These are phyloP conservation scores for Sipha maydis DNA, from an alignment of 2,888 invertebrate genomes.

Conservation along the genomic window DNA sequence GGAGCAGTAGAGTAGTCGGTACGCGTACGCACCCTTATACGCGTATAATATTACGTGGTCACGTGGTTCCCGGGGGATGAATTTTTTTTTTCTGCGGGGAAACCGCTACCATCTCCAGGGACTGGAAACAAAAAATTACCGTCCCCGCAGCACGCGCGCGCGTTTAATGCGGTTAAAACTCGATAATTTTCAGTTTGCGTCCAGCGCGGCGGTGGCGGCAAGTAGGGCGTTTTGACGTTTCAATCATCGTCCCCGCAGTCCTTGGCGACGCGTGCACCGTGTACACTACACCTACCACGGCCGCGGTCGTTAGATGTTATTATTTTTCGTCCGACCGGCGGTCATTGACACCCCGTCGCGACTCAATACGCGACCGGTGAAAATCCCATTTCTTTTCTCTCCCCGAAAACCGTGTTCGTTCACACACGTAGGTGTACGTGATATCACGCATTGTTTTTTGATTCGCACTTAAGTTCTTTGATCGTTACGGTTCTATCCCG, in stretches of 20 bases:
- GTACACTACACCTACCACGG: background rate
- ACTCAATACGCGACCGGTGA: background rate
- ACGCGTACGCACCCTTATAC: background rate
- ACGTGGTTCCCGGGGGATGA: conserved; percentile 12
- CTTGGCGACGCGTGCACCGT: background rate
- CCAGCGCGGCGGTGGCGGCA: conserved; percentile 61
- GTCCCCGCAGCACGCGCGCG: background rate
- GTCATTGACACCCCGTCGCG: conserved; percentile 4
- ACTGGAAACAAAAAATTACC: conserved; percentile 22
- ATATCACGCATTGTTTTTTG: background rate
- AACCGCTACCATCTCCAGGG: conserved; percentile 27
- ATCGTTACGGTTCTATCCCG: background rate
- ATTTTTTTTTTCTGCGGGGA: conserved; percentile 6
- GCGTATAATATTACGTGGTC: conserved; percentile 14
- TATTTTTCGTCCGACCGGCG: background rate
- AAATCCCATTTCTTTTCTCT: background rate
- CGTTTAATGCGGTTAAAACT: conserved; percentile 54
- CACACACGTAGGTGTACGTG: too few species aligned
- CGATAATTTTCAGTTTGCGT: conserved; percentile 61
- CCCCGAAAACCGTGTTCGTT: background rate
- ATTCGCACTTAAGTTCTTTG: too few species aligned
- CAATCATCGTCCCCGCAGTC: conserved; percentile 30
- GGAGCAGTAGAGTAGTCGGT: background rate
- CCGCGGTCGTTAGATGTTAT: background rate
- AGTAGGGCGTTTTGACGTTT: conserved; percentile 58